Conservation (phyloP, 1,140 invertebrate species). For the Condylostylus longicornis region DNA sequence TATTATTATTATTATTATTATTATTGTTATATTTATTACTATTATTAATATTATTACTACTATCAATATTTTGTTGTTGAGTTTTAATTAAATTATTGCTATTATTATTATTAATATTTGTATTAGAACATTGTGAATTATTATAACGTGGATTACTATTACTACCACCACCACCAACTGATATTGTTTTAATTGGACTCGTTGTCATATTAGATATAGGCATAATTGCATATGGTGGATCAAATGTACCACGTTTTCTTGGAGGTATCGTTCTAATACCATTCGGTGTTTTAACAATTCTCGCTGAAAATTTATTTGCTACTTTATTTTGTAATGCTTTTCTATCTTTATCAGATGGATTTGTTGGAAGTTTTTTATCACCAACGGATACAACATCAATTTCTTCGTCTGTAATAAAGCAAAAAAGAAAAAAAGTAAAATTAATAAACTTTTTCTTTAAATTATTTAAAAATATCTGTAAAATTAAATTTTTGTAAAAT, state of each 20-base stretch:
- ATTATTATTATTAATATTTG: no score
- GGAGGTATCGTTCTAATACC: slow-evolving; percentile 13
- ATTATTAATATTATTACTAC: no score
- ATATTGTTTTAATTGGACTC: slow-evolving; percentile 24
- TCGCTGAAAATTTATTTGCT: slow-evolving; percentile 18
- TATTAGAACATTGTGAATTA: no score
- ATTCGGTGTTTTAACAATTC: slow-evolving; percentile 11
- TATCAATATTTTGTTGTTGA: no score
- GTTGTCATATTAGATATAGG: not conserved
- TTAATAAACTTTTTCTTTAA: no score
- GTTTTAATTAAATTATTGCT: no score
- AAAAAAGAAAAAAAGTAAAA: slow-evolving; percentile 6
- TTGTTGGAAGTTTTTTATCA: slow-evolving; percentile 44
- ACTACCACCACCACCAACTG: not conserved
- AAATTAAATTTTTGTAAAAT: no score
- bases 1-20: no score
- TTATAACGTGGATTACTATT: not conserved
- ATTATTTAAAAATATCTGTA: no score
- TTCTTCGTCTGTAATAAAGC: slow-evolving; percentile 55
- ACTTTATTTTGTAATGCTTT: slow-evolving; percentile 39
- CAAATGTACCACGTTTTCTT: slow-evolving; percentile 10
- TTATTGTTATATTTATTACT: no score
- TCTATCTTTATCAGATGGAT: slow-evolving; percentile 44
- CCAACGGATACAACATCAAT: slow-evolving; percentile 62
- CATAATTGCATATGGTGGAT: slow-evolving; percentile 18